Base-by-base conservation (phyloP, 2,797 vertebrate species). In the Leptoclinus maculatus region DNA sequence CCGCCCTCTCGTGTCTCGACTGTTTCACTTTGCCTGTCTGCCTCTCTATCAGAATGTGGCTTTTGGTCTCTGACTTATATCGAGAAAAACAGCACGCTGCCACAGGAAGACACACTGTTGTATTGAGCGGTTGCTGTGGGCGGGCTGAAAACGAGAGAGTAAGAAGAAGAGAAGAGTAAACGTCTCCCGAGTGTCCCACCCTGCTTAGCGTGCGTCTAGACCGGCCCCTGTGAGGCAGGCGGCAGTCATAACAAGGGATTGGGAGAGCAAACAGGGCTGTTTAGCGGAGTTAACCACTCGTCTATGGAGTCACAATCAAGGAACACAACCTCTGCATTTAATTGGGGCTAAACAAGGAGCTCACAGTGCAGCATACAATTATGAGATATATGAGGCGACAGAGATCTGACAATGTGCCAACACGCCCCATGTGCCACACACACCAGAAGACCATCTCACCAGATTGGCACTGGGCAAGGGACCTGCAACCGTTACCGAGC, bases 141-240 rank as follows among this genome's bases (percentile, higher is more conserved):
- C 93, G 90, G 91, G 92, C 88, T 76, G 82, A 85, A 87, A 89
- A 79, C 67, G 62, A 83, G 70, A 78, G 69, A 79, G 83, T 10
- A 75, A 81, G 59, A 91, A 83, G 92, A 88, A 92, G 83, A 94
- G 88, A 85, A 87, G 85, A 90, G 91, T 92, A 92, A 90, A 90
- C 69, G 84, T 88, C 88, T 93, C 45, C 45, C 0, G 38, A 62
- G 78, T 9, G 92, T 93, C 92, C 92, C 93, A 91, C 94, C 94
- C 93, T 91, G 88, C 88, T 91, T 80, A 90, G 88, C 76, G 81
- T 86, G 80, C 65, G 89, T 94, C 93, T 94, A 90, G 92, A 93
- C 93, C 77, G 68, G 88, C 74, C 91, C 86, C 66, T 34, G 63
- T 53, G 64, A 87, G 81, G 71, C 87, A 45, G 83, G 80, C 71